phyloP scores from a whole-genome alignment of 2,797 vertebrate genomes.

The Rhinichthys osculus region DNA sequence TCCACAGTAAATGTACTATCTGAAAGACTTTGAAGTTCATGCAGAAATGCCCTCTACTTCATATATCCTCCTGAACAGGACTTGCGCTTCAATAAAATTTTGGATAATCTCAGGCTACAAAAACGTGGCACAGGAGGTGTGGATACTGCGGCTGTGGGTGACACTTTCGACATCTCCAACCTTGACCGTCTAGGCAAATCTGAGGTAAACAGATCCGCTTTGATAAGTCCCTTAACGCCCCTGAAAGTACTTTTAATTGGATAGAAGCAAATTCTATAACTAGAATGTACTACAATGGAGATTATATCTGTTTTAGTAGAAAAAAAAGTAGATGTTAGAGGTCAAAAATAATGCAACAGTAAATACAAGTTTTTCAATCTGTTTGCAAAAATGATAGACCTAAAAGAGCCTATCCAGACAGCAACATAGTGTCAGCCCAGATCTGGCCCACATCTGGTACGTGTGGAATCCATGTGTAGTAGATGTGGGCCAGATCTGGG shows the following conservation, averaged over 20 bases:
- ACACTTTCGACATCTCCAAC: slow-evolving; percentile 85
- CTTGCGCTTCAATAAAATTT: slow-evolving; percentile 81
- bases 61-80: slow-evolving; percentile 69
- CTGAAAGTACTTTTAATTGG: neutral
- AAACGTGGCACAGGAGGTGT: slow-evolving; percentile 85
- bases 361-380: neutral
- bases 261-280: neutral
- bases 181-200: slow-evolving; percentile 84
- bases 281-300: neutral
- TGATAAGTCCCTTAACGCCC: neutral
- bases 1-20: neutral
- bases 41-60: neutral
- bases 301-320: neutral
- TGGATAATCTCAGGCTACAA: slow-evolving; percentile 85
- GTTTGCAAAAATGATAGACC: too few species aligned
- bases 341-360: neutral
- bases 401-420: too few species aligned
- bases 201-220: slow-evolving; percentile 73
- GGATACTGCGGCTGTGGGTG: slow-evolving; percentile 82
- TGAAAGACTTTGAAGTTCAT: neutral
- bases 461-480: too few species aligned
- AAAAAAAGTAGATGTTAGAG: neutral
- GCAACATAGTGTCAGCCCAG: too few species aligned
- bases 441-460: too few species aligned
- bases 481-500: too few species aligned